Conservation (phyloP, 2,113 vertebrate genomes). For the Gobius niger region DNA sequence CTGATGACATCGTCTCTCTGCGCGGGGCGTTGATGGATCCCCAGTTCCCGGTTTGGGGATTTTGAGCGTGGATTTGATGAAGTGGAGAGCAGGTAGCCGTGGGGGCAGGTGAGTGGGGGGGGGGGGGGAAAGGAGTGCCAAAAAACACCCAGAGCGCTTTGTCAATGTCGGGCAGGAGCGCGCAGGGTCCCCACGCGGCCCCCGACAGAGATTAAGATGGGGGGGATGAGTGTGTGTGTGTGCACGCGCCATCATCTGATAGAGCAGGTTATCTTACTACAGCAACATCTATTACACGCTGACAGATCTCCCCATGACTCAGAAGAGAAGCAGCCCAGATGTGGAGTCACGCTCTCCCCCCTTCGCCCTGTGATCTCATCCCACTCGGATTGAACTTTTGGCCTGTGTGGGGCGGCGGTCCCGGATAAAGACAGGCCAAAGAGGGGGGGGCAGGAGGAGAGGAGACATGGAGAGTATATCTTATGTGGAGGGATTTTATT, state of each 20-base stretch:
- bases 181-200: conserved; percentile 54
- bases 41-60: conserved; percentile 51
- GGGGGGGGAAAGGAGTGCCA: conserved; percentile 54
- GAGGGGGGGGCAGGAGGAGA: conserved; percentile 41
- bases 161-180: conserved; percentile 68
- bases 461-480: conserved; percentile 23
- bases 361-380: conserved; percentile 22
- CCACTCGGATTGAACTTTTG: conserved; percentile 42
- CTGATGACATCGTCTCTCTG: conserved; percentile 75
- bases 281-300: conserved; percentile 48
- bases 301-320: conserved; percentile 55
- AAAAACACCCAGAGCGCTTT: conserved; percentile 65
- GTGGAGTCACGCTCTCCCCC: conserved; percentile 13
- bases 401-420: conserved; percentile 30
- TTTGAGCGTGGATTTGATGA: conserved; percentile 67
- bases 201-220: conserved; percentile 67
- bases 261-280: conserved; percentile 62
- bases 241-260: conserved; percentile 50
- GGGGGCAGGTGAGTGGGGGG: conserved; percentile 45
- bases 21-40: conserved; percentile 69
- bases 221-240: conserved; percentile 28
- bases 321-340: conserved; percentile 32
- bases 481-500: not conserved
- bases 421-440: conserved; percentile 47
- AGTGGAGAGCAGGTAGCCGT: conserved; percentile 63